A percentile compares a stretch with the other conserved stretches of the same genome.
These are phyloP conservation scores for Plotosus lineatus DNA, from an alignment of 2,113 vertebrate species.

Conservation along the genomic window DNA sequence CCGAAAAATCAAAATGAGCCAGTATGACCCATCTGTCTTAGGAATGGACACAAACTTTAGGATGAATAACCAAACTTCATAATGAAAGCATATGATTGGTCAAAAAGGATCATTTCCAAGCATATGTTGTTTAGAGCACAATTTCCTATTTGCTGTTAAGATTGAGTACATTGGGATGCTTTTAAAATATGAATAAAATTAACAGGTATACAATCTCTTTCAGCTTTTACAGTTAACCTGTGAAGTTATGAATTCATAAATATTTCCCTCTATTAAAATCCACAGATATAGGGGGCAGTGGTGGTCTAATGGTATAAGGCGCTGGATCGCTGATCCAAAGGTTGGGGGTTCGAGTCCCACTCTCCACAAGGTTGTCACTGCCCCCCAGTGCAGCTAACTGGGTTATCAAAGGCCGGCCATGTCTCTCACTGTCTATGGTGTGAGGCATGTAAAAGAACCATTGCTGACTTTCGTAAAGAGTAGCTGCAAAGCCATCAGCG, in stretches of 20 bases:
- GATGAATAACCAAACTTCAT: background rate
- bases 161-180: background rate
- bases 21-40: background rate
- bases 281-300: background rate
- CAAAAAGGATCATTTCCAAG: background rate
- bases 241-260: background rate
- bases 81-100: background rate
- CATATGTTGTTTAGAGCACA: background rate
- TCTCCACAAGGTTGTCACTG: no score
- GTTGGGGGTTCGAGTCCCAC: no score
- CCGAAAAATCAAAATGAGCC: background rate
- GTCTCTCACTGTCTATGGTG: no score
- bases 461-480: no score
- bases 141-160: background rate
- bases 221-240: slow-evolving; percentile 54
- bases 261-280: background rate
- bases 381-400: no score
- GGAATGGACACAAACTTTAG: background rate
- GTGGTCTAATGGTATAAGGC: no score
- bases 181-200: background rate
- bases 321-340: no score
- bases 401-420: no score
- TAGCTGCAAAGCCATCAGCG: no score
- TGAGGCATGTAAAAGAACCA: no score
- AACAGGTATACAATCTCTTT: slow-evolving; percentile 33